A percentile compares a stretch with the other conserved stretches of the same genome.
Conservation (phyloP, 2,113 vertebrate species). For the Callipepla californica region DNA sequence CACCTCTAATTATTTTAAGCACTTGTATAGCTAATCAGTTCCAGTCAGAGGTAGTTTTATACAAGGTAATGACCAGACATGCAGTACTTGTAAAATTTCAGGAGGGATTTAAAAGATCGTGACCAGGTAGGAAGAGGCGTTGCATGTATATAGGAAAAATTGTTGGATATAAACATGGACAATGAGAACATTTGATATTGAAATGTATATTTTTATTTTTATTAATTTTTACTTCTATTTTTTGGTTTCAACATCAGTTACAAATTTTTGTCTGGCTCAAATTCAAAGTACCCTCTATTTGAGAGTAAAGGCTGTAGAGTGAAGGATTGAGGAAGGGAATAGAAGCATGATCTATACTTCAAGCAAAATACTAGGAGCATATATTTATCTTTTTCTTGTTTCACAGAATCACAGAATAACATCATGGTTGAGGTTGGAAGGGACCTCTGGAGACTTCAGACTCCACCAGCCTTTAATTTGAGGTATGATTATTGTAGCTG, state of each 20-base stretch:
- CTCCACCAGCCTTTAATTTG: background rate
- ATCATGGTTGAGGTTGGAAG: background rate
- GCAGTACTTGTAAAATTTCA: background rate
- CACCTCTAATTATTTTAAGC: background rate
- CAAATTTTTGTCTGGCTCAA: background rate
- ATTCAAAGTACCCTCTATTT: background rate
- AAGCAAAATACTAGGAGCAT: background rate
- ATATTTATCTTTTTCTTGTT: background rate
- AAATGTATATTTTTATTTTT: background rate
- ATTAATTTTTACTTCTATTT: background rate
- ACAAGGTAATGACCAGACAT: background rate
- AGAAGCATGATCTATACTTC: background rate
- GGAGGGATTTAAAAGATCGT: background rate
- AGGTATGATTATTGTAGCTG: background rate
- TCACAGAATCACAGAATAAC: background rate
- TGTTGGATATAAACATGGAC: background rate
- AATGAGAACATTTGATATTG: background rate
- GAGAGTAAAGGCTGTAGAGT: background rate
- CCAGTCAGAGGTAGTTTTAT: background rate
- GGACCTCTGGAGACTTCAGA: background rate
- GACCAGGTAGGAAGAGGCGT: background rate
- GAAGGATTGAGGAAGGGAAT: background rate
- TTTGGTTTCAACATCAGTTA: background rate
- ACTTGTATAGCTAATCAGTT: background rate
- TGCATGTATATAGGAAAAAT: background rate